Percentiles rank a stretch among this genome's conserved stretches.
phyloP scores from a whole-genome alignment of 2,113 vertebrate species.

The Narcine bancroftii region DNA sequence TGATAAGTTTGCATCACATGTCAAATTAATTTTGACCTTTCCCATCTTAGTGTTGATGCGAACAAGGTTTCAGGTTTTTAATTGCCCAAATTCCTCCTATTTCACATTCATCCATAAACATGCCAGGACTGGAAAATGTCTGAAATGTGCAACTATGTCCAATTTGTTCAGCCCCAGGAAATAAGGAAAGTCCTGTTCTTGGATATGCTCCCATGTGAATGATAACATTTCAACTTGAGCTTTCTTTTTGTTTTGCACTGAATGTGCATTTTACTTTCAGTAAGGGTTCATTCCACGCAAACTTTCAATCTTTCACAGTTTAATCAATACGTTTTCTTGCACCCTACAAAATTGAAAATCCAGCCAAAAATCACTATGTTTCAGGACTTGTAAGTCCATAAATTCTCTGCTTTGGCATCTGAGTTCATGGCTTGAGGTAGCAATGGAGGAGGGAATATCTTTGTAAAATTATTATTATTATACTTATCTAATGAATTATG shows the following conservation, averaged over 20 bases:
- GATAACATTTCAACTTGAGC: not conserved
- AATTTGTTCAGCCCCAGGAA: not conserved
- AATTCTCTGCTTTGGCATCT: not conserved
- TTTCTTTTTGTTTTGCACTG: not conserved
- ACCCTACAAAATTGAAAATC: not conserved
- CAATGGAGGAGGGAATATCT: not conserved
- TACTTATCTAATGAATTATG: not conserved
- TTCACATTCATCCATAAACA: not conserved
- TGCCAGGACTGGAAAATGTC: not conserved
- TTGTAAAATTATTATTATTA: not conserved
- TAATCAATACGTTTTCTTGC: not conserved
- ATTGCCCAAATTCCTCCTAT: not conserved
- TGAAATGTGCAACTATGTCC: not conserved
- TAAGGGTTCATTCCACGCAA: not conserved
- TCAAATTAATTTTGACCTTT: not conserved
- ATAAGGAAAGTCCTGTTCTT: not conserved
- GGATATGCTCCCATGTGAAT: not conserved
- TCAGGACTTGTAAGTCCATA: not conserved
- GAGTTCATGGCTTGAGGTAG: not conserved
- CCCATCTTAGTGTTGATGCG: not conserved
- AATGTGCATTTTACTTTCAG: not conserved
- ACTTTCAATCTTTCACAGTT: too few relatives aligned
- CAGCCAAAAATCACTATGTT: not conserved
- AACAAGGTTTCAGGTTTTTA: not conserved
- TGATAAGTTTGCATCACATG: not conserved